Percentiles rank a stretch among this genome's conserved stretches.
phyloP scores from a whole-genome alignment of 2,797 vertebrate genomes.

The Lagodon rhomboides region DNA sequence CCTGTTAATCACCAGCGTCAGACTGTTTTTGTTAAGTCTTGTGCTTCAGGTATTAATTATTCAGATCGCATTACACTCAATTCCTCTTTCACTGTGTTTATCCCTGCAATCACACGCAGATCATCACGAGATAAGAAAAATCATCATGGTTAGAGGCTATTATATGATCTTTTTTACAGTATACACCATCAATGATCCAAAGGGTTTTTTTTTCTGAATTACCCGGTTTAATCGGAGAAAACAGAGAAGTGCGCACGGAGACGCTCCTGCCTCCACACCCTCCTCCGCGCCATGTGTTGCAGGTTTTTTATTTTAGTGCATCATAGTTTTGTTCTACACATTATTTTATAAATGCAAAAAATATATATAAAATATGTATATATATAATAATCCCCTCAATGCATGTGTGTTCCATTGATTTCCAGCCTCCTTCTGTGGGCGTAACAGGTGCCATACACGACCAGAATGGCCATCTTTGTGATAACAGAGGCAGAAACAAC shows the following conservation, averaged over 20 bases:
- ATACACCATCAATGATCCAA: not conserved
- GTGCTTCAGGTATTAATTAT: conserved; percentile 7
- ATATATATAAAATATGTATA: too few relatives aligned
- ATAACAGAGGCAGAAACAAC: not conserved
- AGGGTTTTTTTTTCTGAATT: not conserved
- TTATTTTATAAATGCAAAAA: not conserved
- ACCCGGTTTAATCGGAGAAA: not conserved
- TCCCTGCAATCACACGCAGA: not conserved
- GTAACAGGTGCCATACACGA: conserved; percentile 48
- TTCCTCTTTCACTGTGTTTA: conserved; percentile 9
- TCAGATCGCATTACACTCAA: not conserved
- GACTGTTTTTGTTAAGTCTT: not conserved
- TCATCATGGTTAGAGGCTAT: not conserved
- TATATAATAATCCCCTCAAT: not conserved
- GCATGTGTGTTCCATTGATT: not conserved
- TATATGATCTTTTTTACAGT: not conserved
- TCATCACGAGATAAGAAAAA: not conserved
- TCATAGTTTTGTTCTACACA: too few relatives aligned
- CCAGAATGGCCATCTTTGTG: not conserved
- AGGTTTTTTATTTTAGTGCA: not conserved
- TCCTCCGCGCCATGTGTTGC: conserved; percentile 20
- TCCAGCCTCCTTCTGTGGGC: not conserved
- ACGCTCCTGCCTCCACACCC: conserved; percentile 16
- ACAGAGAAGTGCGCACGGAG: conserved; percentile 2
- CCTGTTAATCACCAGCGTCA: not conserved